Percentiles rank a stretch among this genome's conserved stretches.
phyloP scores from a whole-genome alignment of 1,140 invertebrate genomes.

The Lepidostoma basale region DNA sequence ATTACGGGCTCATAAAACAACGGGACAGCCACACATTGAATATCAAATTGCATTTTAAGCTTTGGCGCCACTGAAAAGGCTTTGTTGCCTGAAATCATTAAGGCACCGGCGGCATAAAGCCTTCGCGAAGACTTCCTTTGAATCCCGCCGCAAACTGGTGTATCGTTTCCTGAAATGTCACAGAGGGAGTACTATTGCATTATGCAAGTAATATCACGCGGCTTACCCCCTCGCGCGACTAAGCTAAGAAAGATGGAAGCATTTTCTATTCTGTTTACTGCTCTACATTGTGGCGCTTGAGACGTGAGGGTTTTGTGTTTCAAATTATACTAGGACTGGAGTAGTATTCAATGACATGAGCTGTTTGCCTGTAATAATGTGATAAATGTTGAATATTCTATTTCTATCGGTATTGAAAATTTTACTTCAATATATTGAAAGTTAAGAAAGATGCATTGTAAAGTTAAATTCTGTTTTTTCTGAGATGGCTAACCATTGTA shows the following conservation, averaged over 20 bases:
- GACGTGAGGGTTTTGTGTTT: no score
- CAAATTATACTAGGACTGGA: no score
- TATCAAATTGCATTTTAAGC: slow-evolving; percentile 17
- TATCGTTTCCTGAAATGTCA: slow-evolving; percentile 17
- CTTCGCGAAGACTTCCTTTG: neutral
- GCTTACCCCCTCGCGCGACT: neutral
- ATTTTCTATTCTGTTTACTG: neutral
- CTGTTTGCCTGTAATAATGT: no score
- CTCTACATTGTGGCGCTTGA: no score
- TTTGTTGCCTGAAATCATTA: slow-evolving; percentile 9
- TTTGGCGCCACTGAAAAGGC: neutral
- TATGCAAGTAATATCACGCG: neutral
- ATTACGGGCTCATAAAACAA: neutral
- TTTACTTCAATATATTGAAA: no score
- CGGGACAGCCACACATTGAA: neutral
- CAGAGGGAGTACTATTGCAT: neutral
- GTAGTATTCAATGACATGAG: no score
- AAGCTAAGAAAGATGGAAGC: neutral
- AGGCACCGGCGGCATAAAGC: neutral
- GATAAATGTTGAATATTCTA: no score
- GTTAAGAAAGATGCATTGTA: no score
- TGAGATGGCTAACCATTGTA: no score
- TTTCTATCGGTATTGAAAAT: no score
- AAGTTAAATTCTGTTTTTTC: no score
- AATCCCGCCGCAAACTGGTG: slow-evolving; percentile 5